Percentiles rank a stretch among this genome's conserved stretches.
Conservation (phyloP, 2,888 invertebrate genomes). For the Phaedon cochleariae region DNA sequence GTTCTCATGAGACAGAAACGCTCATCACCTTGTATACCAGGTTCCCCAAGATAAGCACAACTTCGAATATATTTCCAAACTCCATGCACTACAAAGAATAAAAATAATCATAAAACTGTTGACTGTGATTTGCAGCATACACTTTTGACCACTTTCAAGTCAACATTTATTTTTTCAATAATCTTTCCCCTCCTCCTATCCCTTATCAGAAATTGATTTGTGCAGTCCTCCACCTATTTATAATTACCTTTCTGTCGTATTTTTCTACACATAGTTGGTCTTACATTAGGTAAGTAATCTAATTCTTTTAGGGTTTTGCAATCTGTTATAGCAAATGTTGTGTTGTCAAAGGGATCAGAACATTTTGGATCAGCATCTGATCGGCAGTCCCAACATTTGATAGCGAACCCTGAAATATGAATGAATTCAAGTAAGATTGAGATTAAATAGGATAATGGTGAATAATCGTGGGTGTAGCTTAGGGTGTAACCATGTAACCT, state of each 20-base stretch:
- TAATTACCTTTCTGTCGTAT: constrained; percentile 84
- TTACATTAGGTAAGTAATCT: constrained; percentile 70
- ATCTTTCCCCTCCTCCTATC: too few relatives aligned
- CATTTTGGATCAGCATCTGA: constrained; percentile 91
- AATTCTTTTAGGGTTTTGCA: constrained; percentile 60
- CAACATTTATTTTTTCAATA: too few relatives aligned
- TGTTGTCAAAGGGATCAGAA: constrained; percentile 91
- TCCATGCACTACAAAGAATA: constrained; percentile 72
- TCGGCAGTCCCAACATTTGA: constrained; percentile 92
- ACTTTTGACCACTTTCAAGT: too few relatives aligned
- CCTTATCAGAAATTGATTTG: background rate
- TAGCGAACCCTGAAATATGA: constrained; percentile 72
- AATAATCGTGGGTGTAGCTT: background rate
- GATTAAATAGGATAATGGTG: background rate
- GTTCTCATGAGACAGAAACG: constrained; percentile 90
- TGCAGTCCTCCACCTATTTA: too few relatives aligned
- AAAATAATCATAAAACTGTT: constrained; percentile 7
- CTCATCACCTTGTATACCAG: constrained; percentile 89
- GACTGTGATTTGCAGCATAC: too few relatives aligned
- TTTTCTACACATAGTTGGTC: constrained; percentile 87
- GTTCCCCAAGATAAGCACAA: constrained; percentile 91
- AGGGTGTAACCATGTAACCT: constrained; percentile 12
- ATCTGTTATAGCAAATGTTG: constrained; percentile 85
- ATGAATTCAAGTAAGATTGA: too few relatives aligned
- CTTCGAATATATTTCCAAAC: constrained; percentile 89